Conservation (phyloP, 2,797 vertebrate genomes). For the Sorex maritimensis region DNA sequence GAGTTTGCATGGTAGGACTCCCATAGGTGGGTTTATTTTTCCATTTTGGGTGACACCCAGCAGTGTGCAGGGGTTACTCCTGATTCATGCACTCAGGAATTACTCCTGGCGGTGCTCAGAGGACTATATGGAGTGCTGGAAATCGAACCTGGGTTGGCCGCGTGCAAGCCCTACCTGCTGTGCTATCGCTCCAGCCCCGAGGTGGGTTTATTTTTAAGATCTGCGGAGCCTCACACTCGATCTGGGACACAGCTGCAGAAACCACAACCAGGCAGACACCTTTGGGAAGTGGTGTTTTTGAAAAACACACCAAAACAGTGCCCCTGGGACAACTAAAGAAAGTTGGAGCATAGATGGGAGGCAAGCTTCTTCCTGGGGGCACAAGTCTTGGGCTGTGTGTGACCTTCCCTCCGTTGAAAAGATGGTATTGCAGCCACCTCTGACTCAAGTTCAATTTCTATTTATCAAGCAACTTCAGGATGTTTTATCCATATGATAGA, state of each 20-base stretch:
- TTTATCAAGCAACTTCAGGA: conserved; percentile 19
- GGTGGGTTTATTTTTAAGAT: conserved; percentile 78
- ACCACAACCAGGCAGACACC: conserved; percentile 2
- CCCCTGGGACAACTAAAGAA: conserved; percentile 34
- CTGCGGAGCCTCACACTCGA: not conserved
- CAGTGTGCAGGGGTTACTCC: no score
- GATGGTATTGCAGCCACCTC: not conserved
- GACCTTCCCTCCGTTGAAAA: not conserved
- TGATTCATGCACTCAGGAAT: no score
- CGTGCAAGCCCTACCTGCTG: no score
- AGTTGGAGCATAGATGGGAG: not conserved
- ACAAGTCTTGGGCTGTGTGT: not conserved
- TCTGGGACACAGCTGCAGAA: not conserved
- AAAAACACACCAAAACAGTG: conserved; percentile 48
- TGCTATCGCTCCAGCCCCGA: no score
- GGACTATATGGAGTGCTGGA: no score
- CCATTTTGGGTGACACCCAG: no score
- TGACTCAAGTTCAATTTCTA: not conserved
- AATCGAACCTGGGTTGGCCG: no score
- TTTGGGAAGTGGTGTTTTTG: conserved; percentile 65
- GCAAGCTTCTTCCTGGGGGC: not conserved
- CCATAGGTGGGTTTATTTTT: conserved; percentile 75
- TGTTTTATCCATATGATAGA: not conserved
- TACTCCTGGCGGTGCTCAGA: no score
- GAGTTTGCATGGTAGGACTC: conserved; percentile 69